A percentile compares a stretch with the other conserved stretches of the same genome.
Evolutionary conservation across 2,888 invertebrate species (phyloP).

Genomic region (Rambutsinella grinnellia): DNA sequence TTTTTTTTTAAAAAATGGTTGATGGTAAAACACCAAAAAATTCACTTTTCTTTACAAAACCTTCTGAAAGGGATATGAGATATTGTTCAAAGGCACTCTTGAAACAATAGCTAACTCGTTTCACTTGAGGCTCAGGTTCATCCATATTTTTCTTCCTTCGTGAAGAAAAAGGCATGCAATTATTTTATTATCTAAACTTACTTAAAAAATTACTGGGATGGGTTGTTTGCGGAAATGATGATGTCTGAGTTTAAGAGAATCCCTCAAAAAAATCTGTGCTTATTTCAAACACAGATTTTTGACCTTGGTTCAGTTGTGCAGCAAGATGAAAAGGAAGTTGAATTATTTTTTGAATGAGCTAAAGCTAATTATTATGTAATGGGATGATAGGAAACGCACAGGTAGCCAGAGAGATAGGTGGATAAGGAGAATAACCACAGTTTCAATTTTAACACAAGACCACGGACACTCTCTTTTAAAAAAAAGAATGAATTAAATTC

Average conservation of each 20-base stretch:
- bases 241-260: neutral
- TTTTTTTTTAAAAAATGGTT: neutral
- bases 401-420: no score
- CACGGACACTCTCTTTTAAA: no score
- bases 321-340: conserved; percentile 10
- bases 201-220: conserved; percentile 26
- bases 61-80: neutral
- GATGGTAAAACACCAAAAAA: conserved; percentile 8
- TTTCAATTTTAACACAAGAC: no score
- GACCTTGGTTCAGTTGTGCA: conserved; percentile 37
- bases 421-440: no score
- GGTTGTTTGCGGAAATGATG: conserved; percentile 38
- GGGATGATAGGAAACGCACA: neutral
- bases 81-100: neutral
- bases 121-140: neutral
- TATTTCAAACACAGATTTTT: conserved; percentile 46
- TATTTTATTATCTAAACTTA: conserved; percentile 40
- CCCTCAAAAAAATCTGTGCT: neutral
- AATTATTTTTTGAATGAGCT: neutral
- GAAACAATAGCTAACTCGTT: no score
- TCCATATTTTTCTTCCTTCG: neutral
- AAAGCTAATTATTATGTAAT: neutral
- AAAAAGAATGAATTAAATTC: no score
- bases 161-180: conserved; percentile 31
- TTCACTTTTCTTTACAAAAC: neutral